Conservation (phyloP, 1,140 invertebrate genomes). For the Globodera rostochiensis region DNA sequence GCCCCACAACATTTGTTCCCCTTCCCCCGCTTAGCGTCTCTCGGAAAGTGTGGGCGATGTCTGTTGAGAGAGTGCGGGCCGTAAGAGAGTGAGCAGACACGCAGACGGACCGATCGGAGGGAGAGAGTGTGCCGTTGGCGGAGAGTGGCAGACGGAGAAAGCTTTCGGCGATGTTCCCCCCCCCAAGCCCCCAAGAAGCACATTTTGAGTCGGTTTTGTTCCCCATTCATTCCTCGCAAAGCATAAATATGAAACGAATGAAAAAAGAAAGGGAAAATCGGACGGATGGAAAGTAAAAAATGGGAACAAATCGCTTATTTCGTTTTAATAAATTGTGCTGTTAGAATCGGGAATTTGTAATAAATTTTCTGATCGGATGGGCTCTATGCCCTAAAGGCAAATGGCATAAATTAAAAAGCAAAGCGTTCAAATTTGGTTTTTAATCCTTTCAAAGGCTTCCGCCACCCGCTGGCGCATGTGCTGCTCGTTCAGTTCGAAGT, state of each 20-base stretch:
- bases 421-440: slow-evolving; percentile 28
- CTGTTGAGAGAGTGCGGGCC: slow-evolving; percentile 4
- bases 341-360: no score
- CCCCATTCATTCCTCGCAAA: not conserved
- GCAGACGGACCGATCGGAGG: not conserved
- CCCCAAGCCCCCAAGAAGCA: not conserved
- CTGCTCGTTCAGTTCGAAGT: slow-evolving; percentile 56
- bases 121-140: not conserved
- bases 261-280: not conserved
- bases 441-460: slow-evolving; percentile 59
- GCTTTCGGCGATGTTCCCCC: not conserved
- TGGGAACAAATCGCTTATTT: not conserved
- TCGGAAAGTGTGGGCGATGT: slow-evolving; percentile 18
- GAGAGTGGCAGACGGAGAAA: not conserved
- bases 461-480: slow-evolving; percentile 50
- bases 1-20: slow-evolving; percentile 7
- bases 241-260: not conserved
- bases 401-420: no score
- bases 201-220: slow-evolving; percentile 11
- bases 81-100: not conserved
- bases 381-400: no score
- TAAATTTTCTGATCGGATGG: no score
- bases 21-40: not conserved
- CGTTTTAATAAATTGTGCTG: no score
- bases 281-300: not conserved